Conservation (phyloP, 92 coral and sea anemone genomes). For the Phymanthus crucifer region DNA sequence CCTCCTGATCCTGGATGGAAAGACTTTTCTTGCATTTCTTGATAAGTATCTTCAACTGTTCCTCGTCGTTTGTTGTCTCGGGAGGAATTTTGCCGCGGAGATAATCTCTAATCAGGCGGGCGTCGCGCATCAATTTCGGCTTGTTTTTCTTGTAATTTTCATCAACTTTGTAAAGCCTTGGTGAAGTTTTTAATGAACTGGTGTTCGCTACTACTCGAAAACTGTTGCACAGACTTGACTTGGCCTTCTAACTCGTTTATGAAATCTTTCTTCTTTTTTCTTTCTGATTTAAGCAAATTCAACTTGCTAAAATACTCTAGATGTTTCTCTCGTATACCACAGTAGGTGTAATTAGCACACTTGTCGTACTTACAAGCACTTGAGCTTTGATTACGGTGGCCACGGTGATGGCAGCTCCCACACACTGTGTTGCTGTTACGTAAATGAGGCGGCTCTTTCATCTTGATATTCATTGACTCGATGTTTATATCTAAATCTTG, state of each 20-base stretch:
- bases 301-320: slow-evolving; percentile 52
- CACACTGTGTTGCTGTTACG: slow-evolving; percentile 24
- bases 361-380: slow-evolving; percentile 36
- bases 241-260: slow-evolving; percentile 36
- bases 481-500: slow-evolving; percentile 38
- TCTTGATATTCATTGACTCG: slow-evolving; percentile 44
- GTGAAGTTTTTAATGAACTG: slow-evolving; percentile 48
- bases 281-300: slow-evolving; percentile 18
- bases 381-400: slow-evolving; percentile 42
- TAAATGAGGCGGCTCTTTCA: background rate
- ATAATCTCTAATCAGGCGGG: slow-evolving; percentile 27
- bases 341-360: slow-evolving; percentile 42
- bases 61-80: slow-evolving; percentile 36
- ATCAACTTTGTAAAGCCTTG: slow-evolving; percentile 30
- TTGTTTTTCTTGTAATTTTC: slow-evolving; percentile 36
- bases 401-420: slow-evolving; percentile 49
- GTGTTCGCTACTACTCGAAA: slow-evolving; percentile 25
- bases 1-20: background rate
- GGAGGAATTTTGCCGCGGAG: slow-evolving; percentile 46
- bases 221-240: slow-evolving; percentile 40
- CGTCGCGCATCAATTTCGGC: slow-evolving; percentile 40
- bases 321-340: slow-evolving; percentile 52
- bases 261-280: slow-evolving; percentile 31
- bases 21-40: background rate
- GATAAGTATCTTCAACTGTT: slow-evolving; percentile 19